These are phyloP conservation scores for Pseudochaenichthys georgianus DNA, from an alignment of 2,797 vertebrate genomes.

Conservation along the genomic window DNA sequence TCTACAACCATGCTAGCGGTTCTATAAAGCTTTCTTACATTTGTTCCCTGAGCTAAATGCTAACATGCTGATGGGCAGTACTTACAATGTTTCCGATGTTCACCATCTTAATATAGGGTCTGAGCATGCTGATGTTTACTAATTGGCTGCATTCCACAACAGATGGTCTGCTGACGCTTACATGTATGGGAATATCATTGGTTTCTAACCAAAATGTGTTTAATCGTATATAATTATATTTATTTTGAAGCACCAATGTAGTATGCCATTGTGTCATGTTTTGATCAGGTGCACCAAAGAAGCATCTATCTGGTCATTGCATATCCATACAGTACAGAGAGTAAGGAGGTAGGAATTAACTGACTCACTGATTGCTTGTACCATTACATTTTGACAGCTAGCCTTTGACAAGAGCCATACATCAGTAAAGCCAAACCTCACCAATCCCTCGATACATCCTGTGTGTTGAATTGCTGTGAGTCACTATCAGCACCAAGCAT, in stretches of 20 bases:
- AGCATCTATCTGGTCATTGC: slow-evolving; percentile 67
- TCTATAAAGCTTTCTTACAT: background rate
- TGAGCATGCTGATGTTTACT: too few species aligned
- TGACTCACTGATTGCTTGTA: slow-evolving; percentile 25
- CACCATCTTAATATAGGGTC: too few species aligned
- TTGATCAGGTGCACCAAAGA: slow-evolving; percentile 1
- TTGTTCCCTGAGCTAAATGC: too few species aligned
- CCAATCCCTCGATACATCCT: slow-evolving; percentile 49
- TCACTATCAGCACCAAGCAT: slow-evolving; percentile 49
- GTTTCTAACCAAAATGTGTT: background rate
- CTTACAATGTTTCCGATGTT: too few species aligned
- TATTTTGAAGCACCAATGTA: background rate
- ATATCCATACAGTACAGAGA: slow-evolving; percentile 68
- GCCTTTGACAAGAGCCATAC: slow-evolving; percentile 13
- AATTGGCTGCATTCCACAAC: too few species aligned
- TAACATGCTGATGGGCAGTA: too few species aligned
- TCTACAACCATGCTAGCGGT: background rate
- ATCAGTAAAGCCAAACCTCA: slow-evolving; percentile 55
- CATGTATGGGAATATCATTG: too few species aligned
- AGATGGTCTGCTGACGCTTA: too few species aligned
- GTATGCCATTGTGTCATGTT: background rate
- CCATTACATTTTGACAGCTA: slow-evolving; percentile 4
- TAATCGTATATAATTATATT: background rate
- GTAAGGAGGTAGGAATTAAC: slow-evolving; percentile 60
- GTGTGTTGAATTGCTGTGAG: slow-evolving; percentile 30